Percentiles rank a stretch among this genome's conserved stretches.
These are phyloP conservation scores for Pseudopleuronectes americanus DNA, from an alignment of 2,797 vertebrate genomes.

Conservation along the genomic window DNA sequence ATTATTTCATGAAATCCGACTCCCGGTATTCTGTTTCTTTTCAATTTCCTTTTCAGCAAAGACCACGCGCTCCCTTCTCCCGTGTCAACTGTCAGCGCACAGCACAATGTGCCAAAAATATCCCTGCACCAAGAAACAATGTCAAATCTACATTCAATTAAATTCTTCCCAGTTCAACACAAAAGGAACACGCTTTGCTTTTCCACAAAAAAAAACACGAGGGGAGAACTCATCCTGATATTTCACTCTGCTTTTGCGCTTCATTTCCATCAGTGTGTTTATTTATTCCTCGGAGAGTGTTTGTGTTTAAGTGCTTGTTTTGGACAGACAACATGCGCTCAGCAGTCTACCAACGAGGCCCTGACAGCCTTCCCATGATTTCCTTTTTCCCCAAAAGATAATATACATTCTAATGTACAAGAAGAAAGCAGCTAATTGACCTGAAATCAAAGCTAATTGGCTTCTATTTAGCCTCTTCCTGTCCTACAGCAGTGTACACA, in stretches of 20 bases:
- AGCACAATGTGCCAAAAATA: constrained; percentile 53
- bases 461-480: constrained; percentile 79
- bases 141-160: constrained; percentile 40
- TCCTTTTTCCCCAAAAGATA: constrained; percentile 69
- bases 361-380: constrained; percentile 44
- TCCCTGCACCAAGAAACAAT: constrained; percentile 35
- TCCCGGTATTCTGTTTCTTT: constrained; percentile 89
- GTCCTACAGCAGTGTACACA: constrained; percentile 60
- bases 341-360: constrained; percentile 44
- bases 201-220: constrained; percentile 19
- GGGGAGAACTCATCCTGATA: constrained; percentile 5
- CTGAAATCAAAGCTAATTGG: constrained; percentile 82
- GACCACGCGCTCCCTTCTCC: constrained; percentile 51
- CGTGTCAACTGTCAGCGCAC: constrained; percentile 45
- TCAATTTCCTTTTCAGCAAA: constrained; percentile 91
- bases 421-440: constrained; percentile 80
- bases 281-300: constrained; percentile 44
- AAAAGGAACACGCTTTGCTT: constrained; percentile 6
- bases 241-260: constrained; percentile 42
- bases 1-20: constrained; percentile 92
- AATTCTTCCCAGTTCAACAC: constrained; percentile 37
- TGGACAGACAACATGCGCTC: constrained; percentile 49
- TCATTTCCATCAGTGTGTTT: constrained; percentile 28
- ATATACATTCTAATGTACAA: constrained; percentile 68
- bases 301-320: constrained; percentile 46